phyloP scores from a whole-genome alignment of 2,797 vertebrate genomes.

The Anableps anableps region DNA sequence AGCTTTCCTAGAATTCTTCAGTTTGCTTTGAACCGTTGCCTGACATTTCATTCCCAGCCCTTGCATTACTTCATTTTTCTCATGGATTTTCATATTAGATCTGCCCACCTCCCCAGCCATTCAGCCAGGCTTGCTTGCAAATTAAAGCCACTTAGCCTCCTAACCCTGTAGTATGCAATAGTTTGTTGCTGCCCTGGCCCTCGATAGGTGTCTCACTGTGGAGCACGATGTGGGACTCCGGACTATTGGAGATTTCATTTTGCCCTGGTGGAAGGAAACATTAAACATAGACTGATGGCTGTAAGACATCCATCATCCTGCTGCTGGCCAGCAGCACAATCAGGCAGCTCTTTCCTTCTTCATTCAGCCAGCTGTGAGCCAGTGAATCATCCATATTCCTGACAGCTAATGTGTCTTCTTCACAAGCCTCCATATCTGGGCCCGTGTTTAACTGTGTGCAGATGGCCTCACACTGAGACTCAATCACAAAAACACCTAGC shows the following conservation, averaged over 20 bases:
- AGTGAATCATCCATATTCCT: slow-evolving; percentile 44
- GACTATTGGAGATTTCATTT: neutral
- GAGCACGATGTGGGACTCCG: neutral
- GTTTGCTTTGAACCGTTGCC: neutral
- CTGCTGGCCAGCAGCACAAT: slow-evolving; percentile 42
- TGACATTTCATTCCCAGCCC: neutral
- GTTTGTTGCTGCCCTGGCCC: neutral
- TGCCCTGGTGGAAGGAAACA: neutral
- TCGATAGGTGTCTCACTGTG: neutral
- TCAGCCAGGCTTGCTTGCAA: neutral
- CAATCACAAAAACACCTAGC: neutral
- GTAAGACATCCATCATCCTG: slow-evolving; percentile 52
- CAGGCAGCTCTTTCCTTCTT: slow-evolving; percentile 34
- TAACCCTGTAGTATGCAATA: neutral
- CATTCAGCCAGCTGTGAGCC: slow-evolving; percentile 22
- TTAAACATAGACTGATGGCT: neutral
- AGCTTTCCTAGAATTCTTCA: neutral
- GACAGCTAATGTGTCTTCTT: slow-evolving; percentile 30
- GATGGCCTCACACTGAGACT: neutral
- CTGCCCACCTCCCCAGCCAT: neutral
- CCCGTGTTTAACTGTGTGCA: neutral
- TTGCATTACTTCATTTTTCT: slow-evolving; percentile 2
- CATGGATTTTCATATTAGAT: neutral
- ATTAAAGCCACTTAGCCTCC: neutral
- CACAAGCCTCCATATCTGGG: slow-evolving; percentile 5